Percentiles rank a stretch among this genome's conserved stretches.
Evolutionary conservation across 1,140 invertebrate species (phyloP).

Genomic region (Drosophila navojoa): DNA sequence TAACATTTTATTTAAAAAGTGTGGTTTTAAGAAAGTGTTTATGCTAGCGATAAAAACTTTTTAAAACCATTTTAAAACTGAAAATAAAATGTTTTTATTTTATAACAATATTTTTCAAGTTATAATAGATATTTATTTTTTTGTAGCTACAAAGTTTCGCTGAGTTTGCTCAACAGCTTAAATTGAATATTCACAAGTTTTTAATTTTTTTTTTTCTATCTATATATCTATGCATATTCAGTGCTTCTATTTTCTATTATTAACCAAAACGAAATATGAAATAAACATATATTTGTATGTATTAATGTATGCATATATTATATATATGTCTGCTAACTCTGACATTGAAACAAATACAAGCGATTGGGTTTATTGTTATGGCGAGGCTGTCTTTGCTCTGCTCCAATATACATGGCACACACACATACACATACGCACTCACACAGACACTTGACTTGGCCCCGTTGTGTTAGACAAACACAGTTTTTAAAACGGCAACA

Average conservation of each 20-base stretch:
- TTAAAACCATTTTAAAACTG: no score
- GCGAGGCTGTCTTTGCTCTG: not conserved
- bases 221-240: slow-evolving; percentile 20
- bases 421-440: not conserved
- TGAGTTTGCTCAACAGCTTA: not conserved
- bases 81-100: no score
- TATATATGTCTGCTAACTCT: slow-evolving; percentile 9
- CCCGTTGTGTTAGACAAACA: slow-evolving; percentile 6
- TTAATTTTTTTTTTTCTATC: not conserved
- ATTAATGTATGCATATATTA: not conserved
- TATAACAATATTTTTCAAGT: no score
- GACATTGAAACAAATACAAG: slow-evolving; percentile 40
- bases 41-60: no score
- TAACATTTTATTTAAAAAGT: no score
- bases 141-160: not conserved
- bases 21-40: no score
- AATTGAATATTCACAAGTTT: slow-evolving; percentile 7
- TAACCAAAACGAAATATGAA: slow-evolving; percentile 24
- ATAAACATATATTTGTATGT: not conserved
- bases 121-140: no score
- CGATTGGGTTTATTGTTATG: slow-evolving; percentile 5
- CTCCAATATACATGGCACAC: not conserved
- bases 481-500: slow-evolving; percentile 26
- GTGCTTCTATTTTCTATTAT: slow-evolving; percentile 24
- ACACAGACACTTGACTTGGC: slow-evolving; percentile 2